Evolutionary conservation across 2,888 invertebrate species (phyloP), one percentile per base, ranked within the genome.

Genomic region (Rambutsinella grinnellia): DNA sequence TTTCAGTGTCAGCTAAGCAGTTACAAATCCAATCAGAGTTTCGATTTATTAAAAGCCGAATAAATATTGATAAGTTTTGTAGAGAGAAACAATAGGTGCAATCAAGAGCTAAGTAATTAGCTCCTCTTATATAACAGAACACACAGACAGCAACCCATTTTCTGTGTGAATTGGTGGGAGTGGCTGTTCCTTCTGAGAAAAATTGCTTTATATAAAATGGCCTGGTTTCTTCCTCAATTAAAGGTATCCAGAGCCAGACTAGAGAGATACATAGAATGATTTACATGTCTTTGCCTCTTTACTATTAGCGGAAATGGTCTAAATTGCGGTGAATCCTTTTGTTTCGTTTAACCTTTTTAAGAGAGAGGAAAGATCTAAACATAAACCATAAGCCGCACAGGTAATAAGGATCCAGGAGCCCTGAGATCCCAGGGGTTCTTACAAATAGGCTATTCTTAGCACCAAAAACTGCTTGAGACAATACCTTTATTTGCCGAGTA

Each of bases 371-470:
- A 51, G 23, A 10, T 66, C 53, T 67, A 27, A 51, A 51, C 15
- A 10, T 28, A 28, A 28, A 57, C 3, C 51, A 47, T 1, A 27
- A 53, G 2, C 24, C 23, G 23, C 47, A 21, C 44, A 75, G 68
- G 68, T 66, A 67, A 57, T 36, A 75, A 44, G 47, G 23, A 61
- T 74, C 68, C 76, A 76, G 76, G 76, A 76, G 76, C 76, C 65
- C 65, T 63, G 44, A 69, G 65, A 65, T 69, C 76, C 69, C 76
- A 76, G 76, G 76, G 76, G 76, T 69, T 69, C 76, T 76, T 69
- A 47, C 69, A 76, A 76, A 76, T 63, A 76, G 76, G 76, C 76
- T 76, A 76, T 76, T 76, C 76, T 76, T 76, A 76, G 76, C 76
- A 76, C 76, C 76, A 68, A 13, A 69, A 23, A 63, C 24, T 60